Evolutionary conservation across 2,888 invertebrate genomes (phyloP), one percentile per base, ranked within the genome.

Genomic region (Drosophila rellima): DNA sequence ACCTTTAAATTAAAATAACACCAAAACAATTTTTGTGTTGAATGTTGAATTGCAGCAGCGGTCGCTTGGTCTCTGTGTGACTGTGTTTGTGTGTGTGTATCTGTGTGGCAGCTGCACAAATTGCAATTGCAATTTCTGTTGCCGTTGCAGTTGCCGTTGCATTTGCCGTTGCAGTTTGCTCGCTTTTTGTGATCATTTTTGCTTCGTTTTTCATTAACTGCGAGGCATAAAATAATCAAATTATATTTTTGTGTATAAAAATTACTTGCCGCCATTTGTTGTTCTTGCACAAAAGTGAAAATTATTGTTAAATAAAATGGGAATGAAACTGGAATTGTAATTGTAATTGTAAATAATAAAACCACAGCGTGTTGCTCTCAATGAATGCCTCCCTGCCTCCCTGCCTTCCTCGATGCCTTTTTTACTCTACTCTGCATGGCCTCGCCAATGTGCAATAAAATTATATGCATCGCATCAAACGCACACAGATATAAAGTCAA

Each of bases 1-100:
- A 90, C 90, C 90, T 87, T 87, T 82, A 90, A 91, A 90, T 90
- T 90, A 90, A 90, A 90, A 91, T 80, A 90, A 86, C 91, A 90
- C 82, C 82, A 81, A 80, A 86, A 90, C 87, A 79, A 82, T 88
- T 90, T 85, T 73, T 87, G 82, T 78, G 81, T 66, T 66, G 86
- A 85, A 84, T 83, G 83, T 75, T 74, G 64, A 68, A 74, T 70
- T 61, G 84, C 61, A 40, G 52, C 44, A 23, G 42, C 29, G 47
- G 31, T 26, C 29, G 26, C 29, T 26, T 2, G 37, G 37, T 39
- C 18, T 26, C 6, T 18, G 18, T 61, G 20, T 18, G 42, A 37
- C 15, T 66, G 31, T 47, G 40, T 59, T 37, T 47, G 1, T 52
- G 47, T 57, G 37, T 47, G 29, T 57, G 35, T 60, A 51, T 51